Conservation (phyloP, 1,140 invertebrate species). For the Procambarus clarkii region DNA sequence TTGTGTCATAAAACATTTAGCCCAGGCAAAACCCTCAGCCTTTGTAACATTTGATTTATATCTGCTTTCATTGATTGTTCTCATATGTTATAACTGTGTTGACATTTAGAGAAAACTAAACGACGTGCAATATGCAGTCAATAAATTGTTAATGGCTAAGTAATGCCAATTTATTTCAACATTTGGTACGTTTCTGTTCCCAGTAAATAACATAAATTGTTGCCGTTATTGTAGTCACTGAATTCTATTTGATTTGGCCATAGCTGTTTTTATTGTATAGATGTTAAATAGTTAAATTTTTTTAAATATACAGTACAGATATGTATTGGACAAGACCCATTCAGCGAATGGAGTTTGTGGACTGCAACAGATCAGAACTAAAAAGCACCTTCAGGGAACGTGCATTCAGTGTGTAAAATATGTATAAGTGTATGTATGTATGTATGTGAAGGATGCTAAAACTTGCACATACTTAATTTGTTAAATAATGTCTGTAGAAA, state of each 20-base stretch:
- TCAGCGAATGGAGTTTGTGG: background rate
- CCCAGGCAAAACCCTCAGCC: background rate
- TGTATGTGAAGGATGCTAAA: background rate
- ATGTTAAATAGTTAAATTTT: conserved; percentile 29
- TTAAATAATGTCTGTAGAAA: conserved; percentile 5
- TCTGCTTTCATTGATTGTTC: background rate
- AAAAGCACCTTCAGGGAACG: conserved; percentile 7
- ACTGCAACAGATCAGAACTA: background rate
- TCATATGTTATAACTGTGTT: background rate
- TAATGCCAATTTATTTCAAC: background rate
- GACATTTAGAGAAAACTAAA: no score
- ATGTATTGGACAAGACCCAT: background rate
- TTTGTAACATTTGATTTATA: background rate
- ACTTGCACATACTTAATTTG: conserved; percentile 25
- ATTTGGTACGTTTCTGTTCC: background rate
- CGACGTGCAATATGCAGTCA: background rate
- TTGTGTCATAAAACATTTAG: background rate
- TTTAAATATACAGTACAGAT: background rate
- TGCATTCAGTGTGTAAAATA: background rate
- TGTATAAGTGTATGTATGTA: conserved; percentile 6
- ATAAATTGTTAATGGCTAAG: background rate
- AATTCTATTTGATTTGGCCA: conserved; percentile 34
- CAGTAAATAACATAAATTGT: background rate
- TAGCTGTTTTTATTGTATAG: conserved; percentile 2
- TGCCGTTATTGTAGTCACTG: conserved; percentile 6